Evolutionary conservation across 2,113 vertebrate species (phyloP).

Genomic region (Misgurnus anguillicaudatus): DNA sequence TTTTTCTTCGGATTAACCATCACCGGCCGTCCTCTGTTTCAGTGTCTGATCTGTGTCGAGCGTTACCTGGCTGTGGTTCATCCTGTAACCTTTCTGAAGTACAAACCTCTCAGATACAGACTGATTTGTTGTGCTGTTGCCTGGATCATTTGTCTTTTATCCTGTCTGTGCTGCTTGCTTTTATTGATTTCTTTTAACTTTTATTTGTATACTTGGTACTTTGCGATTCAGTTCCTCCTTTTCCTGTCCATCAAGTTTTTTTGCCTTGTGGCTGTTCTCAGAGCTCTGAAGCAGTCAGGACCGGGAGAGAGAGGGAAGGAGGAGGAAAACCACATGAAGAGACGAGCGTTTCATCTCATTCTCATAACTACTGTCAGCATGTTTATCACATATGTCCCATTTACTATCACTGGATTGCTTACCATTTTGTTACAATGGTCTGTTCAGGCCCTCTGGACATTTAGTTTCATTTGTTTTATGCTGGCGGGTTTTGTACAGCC

Average conservation of each 20-base stretch:
- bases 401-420: neutral
- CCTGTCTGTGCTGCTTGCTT: neutral
- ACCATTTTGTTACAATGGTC: neutral
- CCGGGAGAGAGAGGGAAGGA: slow-evolving; percentile 5
- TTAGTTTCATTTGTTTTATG: slow-evolving; percentile 3
- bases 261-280: neutral
- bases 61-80: slow-evolving; percentile 12
- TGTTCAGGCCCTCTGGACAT: neutral
- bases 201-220: neutral
- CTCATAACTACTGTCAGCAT: neutral
- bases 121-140: slow-evolving; percentile 1
- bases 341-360: neutral
- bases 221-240: neutral
- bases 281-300: slow-evolving; percentile 7
- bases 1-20: neutral
- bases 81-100: slow-evolving; percentile 14
- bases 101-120: slow-evolving; percentile 42
- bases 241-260: neutral
- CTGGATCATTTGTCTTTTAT: slow-evolving; percentile 28
- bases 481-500: slow-evolving; percentile 26
- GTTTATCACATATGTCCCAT: slow-evolving; percentile 3
- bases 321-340: neutral
- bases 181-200: neutral
- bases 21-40: neutral
- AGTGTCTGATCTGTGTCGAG: neutral